Percentiles rank a stretch among this genome's conserved stretches.
Conservation (phyloP, 1,140 invertebrate genomes). For the Orius laevigatus region DNA sequence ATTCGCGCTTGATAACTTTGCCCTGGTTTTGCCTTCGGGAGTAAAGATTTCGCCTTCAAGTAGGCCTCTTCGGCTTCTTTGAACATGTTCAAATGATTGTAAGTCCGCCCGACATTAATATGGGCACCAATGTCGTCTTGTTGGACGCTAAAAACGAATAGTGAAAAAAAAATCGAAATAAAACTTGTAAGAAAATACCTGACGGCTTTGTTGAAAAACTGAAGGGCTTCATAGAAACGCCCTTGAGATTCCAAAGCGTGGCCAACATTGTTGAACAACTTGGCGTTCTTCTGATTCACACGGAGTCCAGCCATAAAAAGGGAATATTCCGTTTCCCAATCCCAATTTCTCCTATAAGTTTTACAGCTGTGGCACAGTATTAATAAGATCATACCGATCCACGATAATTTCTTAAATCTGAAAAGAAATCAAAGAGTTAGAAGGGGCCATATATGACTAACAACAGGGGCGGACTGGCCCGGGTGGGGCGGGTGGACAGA, state of each 20-base stretch:
- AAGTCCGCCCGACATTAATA: constrained; percentile 90
- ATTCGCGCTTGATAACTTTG: constrained; percentile 90
- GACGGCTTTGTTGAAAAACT: constrained; percentile 84
- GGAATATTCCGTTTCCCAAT: constrained; percentile 85
- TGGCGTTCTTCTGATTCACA: constrained; percentile 84
- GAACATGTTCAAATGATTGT: constrained; percentile 80
- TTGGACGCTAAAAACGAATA: constrained; percentile 50
- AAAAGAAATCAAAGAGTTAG: constrained; percentile 7
- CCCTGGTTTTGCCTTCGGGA: constrained; percentile 80
- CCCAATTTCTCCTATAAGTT: constrained; percentile 71
- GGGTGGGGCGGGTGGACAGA: no score
- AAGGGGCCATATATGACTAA: neutral
- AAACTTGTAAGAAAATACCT: constrained; percentile 28
- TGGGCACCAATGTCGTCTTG: constrained; percentile 91
- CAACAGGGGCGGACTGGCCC: neutral
- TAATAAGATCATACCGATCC: constrained; percentile 42
- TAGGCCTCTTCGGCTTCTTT: constrained; percentile 86
- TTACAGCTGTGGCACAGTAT: constrained; percentile 62
- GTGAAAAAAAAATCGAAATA: constrained; percentile 5
- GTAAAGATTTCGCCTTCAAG: constrained; percentile 40
- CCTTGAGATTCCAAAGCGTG: constrained; percentile 81
- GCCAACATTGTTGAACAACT: constrained; percentile 93
- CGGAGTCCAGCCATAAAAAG: constrained; percentile 83
- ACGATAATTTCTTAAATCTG: constrained; percentile 26
- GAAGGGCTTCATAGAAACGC: constrained; percentile 66